Evolutionary conservation across 2,888 invertebrate species (phyloP), one percentile per base, ranked within the genome.

Genomic region (Morpho helenor): DNA sequence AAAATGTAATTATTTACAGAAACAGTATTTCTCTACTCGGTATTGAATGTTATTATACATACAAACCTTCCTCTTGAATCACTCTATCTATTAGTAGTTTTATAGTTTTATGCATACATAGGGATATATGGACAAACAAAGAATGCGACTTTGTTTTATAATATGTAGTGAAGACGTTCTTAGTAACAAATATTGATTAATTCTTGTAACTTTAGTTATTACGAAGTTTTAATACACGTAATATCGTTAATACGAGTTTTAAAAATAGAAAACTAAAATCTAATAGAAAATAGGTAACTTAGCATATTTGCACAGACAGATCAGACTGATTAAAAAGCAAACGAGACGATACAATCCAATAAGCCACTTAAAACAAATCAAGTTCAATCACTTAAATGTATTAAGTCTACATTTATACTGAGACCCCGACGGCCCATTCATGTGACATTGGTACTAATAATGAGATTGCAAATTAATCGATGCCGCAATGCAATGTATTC

Each of bases 381-480:
- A 54, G 42, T 49, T 55, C 43, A 44, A 49, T 49, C 49, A 7
- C 39, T 7, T 49, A 49, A 44, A 22, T 49, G 7, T 42, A 49
- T 55, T 49, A 10, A 55, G 53, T 47, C 47, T n/a, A 53, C n/a
- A 53, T 40, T 52, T 53, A 44, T 22, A 40, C 53, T 49, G 31
- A 44, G 49, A 42, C 42, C 43, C 8, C 44, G 53, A 40, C 52
- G 47, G 48, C 45, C 49, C 52, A 63, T 50, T 52, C 23, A 54
- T 41, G 43, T 54, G 61, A 61, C 63, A 59, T 63, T 63, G 63
- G 48, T 49, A 59, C 56, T 57, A 63, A 59, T 57, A 61, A 63
- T 56, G 56, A 57, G 63, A 61, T 63, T 63, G 61, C 61, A 61
- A 59, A 63, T 63, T 49, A 57, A 56, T 63, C 48, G 54, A 56